These are phyloP conservation scores for Crocuta crocuta DNA, from an alignment of 2,113 vertebrate species.

Conservation along the genomic window DNA sequence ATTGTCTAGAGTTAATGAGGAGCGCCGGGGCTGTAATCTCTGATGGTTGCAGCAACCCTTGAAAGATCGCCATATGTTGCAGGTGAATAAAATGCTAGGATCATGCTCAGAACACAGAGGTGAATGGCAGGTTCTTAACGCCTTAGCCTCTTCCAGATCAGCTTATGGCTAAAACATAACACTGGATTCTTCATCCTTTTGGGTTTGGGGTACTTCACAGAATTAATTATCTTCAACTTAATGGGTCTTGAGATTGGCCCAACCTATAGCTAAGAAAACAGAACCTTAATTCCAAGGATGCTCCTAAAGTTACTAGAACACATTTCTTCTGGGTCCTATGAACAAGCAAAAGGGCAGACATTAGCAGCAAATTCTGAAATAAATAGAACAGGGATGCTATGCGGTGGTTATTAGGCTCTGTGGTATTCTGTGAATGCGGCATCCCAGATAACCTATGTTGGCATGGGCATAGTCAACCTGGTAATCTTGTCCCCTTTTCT, in stretches of 20 bases:
- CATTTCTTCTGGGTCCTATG: neutral
- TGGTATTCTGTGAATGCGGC: neutral
- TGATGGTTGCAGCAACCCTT: neutral
- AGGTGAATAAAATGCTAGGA: neutral
- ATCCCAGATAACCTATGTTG: neutral
- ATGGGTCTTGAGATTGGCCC: neutral
- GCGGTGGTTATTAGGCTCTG: neutral
- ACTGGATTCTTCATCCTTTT: neutral
- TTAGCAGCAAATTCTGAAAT: neutral
- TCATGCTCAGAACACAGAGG: neutral
- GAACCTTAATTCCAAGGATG: neutral
- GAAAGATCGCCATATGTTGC: neutral
- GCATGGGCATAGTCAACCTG: neutral
- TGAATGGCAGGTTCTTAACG: neutral
- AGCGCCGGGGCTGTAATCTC: neutral
- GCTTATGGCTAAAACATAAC: neutral
- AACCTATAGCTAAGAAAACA: neutral
- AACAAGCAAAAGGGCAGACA: neutral
- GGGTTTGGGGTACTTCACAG: neutral
- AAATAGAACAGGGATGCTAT: neutral
- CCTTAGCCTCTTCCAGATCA: neutral
- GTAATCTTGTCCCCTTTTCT: neutral
- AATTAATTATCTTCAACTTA: slow-evolving; percentile 26
- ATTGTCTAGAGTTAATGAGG: neutral
- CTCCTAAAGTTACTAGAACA: neutral